phyloP scores from a whole-genome alignment of 30 jellyfish, hydroid and myxozoan species.

The Aurelia aurita complex sp. Pacific region DNA sequence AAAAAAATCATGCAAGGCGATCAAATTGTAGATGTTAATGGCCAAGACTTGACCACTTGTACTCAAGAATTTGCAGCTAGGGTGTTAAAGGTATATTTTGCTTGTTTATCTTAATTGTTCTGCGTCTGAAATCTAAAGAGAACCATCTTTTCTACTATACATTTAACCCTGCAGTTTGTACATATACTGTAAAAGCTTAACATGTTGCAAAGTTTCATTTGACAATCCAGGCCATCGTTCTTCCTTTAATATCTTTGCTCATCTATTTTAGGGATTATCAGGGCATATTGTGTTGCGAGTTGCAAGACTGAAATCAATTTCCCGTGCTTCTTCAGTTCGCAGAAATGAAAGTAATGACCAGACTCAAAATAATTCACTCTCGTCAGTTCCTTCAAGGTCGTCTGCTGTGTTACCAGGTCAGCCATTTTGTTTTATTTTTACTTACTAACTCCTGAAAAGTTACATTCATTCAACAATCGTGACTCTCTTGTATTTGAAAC shows the following conservation, averaged over 20 bases:
- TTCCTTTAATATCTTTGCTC: neutral
- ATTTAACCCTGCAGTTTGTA: neutral
- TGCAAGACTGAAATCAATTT: slow-evolving; percentile 61
- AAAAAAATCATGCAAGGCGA: slow-evolving; percentile 87
- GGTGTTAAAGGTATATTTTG: slow-evolving; percentile 55
- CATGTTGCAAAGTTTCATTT: no score
- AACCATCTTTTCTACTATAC: no score
- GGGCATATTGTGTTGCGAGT: slow-evolving; percentile 61
- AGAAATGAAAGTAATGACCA: slow-evolving; percentile 5
- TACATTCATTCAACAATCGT: no score
- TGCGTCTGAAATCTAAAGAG: no score
- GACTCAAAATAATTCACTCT: no score
- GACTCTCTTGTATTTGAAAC: no score
- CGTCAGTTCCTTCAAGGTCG: slow-evolving; percentile 3
- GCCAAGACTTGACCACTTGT: slow-evolving; percentile 76
- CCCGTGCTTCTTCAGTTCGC: slow-evolving; percentile 74
- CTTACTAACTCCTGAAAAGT: no score
- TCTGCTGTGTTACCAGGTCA: no score
- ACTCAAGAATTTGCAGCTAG: slow-evolving; percentile 93
- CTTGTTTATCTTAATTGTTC: neutral
- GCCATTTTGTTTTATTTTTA: no score
- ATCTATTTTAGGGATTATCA: slow-evolving; percentile 37
- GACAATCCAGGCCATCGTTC: neutral
- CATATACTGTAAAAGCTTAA: no score
- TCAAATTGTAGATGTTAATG: slow-evolving; percentile 82